Evolutionary conservation across 2,113 vertebrate species (phyloP), one percentile per base, ranked within the genome.

Genomic region (Pandion haliaetus): DNA sequence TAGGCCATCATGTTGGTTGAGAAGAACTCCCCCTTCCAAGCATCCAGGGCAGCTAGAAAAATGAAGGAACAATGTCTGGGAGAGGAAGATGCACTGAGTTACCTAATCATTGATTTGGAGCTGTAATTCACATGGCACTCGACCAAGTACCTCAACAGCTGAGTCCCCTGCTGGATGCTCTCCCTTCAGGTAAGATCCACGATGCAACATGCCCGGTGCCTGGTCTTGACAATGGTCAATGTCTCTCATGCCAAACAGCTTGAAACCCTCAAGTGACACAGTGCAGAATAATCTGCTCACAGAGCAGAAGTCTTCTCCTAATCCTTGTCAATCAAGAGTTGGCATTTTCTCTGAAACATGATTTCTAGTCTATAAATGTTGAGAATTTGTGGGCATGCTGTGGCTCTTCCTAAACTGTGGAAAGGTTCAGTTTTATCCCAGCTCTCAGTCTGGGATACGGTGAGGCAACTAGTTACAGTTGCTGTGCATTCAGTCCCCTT

Each of bases 181-280:
- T 38, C 62, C 45, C 25, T 67, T 66, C 67, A 13, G 10, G 24
- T 47, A 16, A 12, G 50, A 49, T 9, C 70, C 8, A 0, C 2
- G 40, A 42, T 11, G 23, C 4, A 1, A 25, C 1, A 0, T 23
- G 42, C 47, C 31, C 2, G 0, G 8, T 42, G 34, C 63, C 63
- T 34, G 16, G 10, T 29, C n/a, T 24, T 40, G 12, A 42, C 80
- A 61, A 50, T 1, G 9, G 14, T 42, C 38, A 12, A 21, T 9
- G 29, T 44, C 28, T 15, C 55, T 70, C 12, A 1, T 0, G 0
- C 40, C 58, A 58, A 77, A 85, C 76, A 19, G 12, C 5, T 0
- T 3, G n/a, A 55, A 85, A 44, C 18, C 47, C 38, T 36, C 3
- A 20, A 11, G 32, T 6, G 38, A 17, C n/a, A 2, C 6, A 34